Percentiles rank a stretch among this genome's conserved stretches.
Conservation (phyloP, 2,888 invertebrate genomes). For the Ormyrus rosae region DNA sequence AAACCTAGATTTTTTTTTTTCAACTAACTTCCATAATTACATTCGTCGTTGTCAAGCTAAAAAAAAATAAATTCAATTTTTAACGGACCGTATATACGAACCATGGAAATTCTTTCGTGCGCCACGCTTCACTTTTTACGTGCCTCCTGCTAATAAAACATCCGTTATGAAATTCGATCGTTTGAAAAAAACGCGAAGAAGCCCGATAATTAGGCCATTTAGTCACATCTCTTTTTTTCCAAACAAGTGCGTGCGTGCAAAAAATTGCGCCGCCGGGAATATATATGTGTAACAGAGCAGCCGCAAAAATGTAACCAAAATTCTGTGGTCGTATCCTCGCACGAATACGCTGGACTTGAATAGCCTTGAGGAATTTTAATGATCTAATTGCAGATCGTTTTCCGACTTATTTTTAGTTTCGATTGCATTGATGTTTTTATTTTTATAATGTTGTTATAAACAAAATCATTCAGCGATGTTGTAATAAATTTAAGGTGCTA, state of each 20-base stretch:
- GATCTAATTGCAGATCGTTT: slow-evolving; percentile 7
- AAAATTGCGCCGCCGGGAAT: slow-evolving; percentile 1
- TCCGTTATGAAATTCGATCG: slow-evolving; percentile 48
- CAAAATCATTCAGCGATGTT: no score
- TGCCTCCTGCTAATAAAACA: background rate
- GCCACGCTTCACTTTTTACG: background rate
- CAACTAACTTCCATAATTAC: no score
- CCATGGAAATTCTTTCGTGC: no score
- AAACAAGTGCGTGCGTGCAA: slow-evolving; percentile 17
- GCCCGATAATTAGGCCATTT: slow-evolving; percentile 53
- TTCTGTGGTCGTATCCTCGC: slow-evolving; percentile 31
- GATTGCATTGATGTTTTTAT: no score
- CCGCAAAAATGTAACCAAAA: slow-evolving; percentile 52
- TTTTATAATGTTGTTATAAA: no score
- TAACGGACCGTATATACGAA: no score
- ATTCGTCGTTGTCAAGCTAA: no score
- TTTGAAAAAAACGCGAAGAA: slow-evolving; percentile 39
- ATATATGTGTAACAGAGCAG: slow-evolving; percentile 16
- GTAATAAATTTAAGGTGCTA: no score
- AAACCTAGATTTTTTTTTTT: no score
- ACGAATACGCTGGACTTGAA: background rate
- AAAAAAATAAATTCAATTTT: no score
- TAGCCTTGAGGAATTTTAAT: slow-evolving; percentile 32
- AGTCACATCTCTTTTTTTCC: slow-evolving; percentile 29
- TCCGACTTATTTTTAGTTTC: background rate